Evolutionary conservation across 2,113 vertebrate genomes (phyloP).

Genomic region (Epinephelus lanceolatus): DNA sequence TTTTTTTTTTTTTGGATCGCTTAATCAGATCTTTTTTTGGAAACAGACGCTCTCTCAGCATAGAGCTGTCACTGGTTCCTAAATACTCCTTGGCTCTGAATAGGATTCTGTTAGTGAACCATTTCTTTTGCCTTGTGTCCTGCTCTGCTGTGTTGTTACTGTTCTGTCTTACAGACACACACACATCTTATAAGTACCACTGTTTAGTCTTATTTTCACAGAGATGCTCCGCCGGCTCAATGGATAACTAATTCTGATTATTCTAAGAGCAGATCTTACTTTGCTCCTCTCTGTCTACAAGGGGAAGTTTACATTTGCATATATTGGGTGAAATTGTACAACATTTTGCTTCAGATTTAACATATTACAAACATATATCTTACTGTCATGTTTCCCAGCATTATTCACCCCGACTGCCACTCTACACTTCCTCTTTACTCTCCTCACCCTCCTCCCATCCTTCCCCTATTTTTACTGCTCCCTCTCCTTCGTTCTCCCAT

Average conservation of each 20-base stretch:
- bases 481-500: not conserved
- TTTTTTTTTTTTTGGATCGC: not conserved
- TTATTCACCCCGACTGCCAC: not conserved
- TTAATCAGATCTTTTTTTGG: conserved; percentile 21
- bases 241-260: not conserved
- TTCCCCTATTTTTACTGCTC: not conserved
- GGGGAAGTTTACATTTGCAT: not conserved
- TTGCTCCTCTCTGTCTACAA: not conserved
- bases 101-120: not conserved
- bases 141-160: not conserved
- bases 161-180: not conserved
- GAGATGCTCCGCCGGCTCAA: not conserved
- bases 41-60: conserved; percentile 34
- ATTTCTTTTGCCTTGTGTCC: not conserved
- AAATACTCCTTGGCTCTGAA: not conserved
- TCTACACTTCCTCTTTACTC: not conserved
- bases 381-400: not conserved
- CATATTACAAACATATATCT: not conserved
- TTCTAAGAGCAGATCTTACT: not conserved
- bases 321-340: not conserved
- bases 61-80: conserved; percentile 16
- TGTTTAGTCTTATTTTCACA: not conserved
- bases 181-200: not conserved
- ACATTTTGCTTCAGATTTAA: not conserved
- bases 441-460: not conserved